Conservation (phyloP, 2,797 vertebrate species). For the Epinephelus coioides region DNA sequence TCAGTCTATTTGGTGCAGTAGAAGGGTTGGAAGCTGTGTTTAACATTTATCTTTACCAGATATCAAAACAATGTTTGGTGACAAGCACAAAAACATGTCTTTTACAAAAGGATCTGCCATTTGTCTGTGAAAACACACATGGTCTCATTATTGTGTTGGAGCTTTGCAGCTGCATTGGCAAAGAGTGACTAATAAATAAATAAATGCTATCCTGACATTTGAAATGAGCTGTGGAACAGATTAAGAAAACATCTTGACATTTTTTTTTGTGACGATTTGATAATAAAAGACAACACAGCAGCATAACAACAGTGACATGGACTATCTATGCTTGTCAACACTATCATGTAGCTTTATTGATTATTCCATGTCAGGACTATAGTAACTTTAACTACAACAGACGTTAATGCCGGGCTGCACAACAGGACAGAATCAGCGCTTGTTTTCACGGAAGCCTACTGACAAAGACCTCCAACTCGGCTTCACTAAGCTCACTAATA, state of each 20-base stretch:
- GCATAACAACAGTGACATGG: neutral
- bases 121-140: neutral
- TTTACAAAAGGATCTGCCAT: neutral
- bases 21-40: neutral
- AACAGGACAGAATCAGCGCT: neutral
- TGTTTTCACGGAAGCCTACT: conserved; percentile 4
- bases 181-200: conserved; percentile 13
- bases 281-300: conserved; percentile 4
- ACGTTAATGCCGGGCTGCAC: neutral
- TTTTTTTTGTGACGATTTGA: too few species aligned
- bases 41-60: neutral
- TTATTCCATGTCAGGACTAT: neutral
- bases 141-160: neutral
- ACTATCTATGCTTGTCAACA: conserved; percentile 6
- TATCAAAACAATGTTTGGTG: neutral
- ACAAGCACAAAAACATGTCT: neutral
- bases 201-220: neutral
- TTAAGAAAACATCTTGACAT: neutral
- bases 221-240: neutral
- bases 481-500: conserved; percentile 42
- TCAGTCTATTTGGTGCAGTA: neutral
- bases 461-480: conserved; percentile 48
- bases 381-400: conserved; percentile 16
- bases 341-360: neutral
- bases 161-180: neutral